A percentile compares a stretch with the other conserved stretches of the same genome.
These are phyloP conservation scores for Esox masquinongy DNA, from an alignment of 2,797 vertebrate species.

Conservation along the genomic window DNA sequence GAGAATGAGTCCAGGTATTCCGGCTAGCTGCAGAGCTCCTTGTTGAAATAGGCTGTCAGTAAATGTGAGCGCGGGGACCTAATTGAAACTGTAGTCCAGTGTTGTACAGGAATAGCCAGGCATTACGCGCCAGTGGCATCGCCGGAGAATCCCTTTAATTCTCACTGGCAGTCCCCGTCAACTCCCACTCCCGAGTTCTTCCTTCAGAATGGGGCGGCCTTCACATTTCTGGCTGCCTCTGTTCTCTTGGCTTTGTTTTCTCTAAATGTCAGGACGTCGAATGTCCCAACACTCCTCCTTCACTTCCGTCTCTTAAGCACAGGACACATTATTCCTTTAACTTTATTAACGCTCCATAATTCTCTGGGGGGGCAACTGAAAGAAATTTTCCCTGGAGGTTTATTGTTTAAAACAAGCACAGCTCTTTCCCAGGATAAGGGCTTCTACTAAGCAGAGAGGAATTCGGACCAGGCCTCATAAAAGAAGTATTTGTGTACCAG, in stretches of 20 bases:
- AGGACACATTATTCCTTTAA: slow-evolving; percentile 67
- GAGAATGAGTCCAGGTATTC: slow-evolving; percentile 23
- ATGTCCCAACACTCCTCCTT: slow-evolving; percentile 35
- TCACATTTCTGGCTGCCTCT: slow-evolving; percentile 14
- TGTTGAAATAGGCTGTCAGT: slow-evolving; percentile 47
- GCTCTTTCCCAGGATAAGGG: slow-evolving; percentile 76
- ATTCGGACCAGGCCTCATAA: slow-evolving; percentile 76
- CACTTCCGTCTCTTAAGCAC: slow-evolving; percentile 57
- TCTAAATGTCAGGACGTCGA: slow-evolving; percentile 37
- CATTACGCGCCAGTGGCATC: slow-evolving; percentile 35
- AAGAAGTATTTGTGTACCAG: slow-evolving; percentile 78
- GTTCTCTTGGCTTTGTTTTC: slow-evolving; percentile 18
- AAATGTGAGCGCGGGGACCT: slow-evolving; percentile 42
- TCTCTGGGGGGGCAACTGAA: slow-evolving; percentile 55
- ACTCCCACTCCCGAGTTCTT: slow-evolving; percentile 43
- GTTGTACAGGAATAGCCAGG: slow-evolving; percentile 40
- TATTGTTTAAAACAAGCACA: slow-evolving; percentile 73
- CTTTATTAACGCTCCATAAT: slow-evolving; percentile 73
- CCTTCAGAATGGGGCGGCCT: slow-evolving; percentile 32
- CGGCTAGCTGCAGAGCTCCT: slow-evolving; percentile 21
- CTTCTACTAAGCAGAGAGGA: slow-evolving; percentile 76
- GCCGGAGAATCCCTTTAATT: slow-evolving; percentile 39
- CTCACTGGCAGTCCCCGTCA: slow-evolving; percentile 21
- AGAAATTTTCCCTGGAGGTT: slow-evolving; percentile 69
- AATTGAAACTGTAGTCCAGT: slow-evolving; percentile 43